Base-by-base conservation (phyloP, 2,888 invertebrate species). In the Cephus nigrinus region DNA sequence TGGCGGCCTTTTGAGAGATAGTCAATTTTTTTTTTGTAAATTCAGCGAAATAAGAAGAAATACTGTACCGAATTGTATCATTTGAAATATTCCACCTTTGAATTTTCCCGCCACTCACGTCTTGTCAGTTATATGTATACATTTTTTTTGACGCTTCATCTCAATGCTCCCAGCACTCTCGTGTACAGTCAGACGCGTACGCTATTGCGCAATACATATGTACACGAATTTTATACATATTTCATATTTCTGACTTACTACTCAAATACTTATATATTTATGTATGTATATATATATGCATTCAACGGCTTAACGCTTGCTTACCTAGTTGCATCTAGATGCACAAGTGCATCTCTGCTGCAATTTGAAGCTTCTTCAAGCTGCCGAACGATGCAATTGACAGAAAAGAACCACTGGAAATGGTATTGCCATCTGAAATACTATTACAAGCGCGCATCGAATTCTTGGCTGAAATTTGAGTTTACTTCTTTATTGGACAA, bases 141-240 rank as follows among this genome's bases (percentile, higher is more conserved):
- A 12, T 35, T 23, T 23, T 55, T 55, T 55, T 23, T 23, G 5
- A 55, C 55, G 9, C 55, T 55, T 55, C 40, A 9, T 55, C 55
- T 55, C 23, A 23, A 55, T 55, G 55, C 55, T 9, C 55, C 9
- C 55, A 9, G 23, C 23, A 9, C 55, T 55, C 55, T 23, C 9
- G 5, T 55, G 55, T 55, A 55, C 55, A 55, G 31, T 75, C 72
- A 68, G 40, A 75, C 55, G 31, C 30, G 55, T 40, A 75, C 31
- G 35, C 73, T 55, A 55, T 23, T 35, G 72, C 68, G 69, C 79
- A 82, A 82, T 83, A 75, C 80, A 82, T 82, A 82, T 84, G 82
- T 80, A 83, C 82, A 79, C 31, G 31, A 69, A 79, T 79, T 83
- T 84, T 80, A 82, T 82, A 82, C 82, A 84, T 84, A 82, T 85